These are phyloP conservation scores for Aphis gossypii DNA, from an alignment of 1,140 invertebrate genomes.

Conservation along the genomic window DNA sequence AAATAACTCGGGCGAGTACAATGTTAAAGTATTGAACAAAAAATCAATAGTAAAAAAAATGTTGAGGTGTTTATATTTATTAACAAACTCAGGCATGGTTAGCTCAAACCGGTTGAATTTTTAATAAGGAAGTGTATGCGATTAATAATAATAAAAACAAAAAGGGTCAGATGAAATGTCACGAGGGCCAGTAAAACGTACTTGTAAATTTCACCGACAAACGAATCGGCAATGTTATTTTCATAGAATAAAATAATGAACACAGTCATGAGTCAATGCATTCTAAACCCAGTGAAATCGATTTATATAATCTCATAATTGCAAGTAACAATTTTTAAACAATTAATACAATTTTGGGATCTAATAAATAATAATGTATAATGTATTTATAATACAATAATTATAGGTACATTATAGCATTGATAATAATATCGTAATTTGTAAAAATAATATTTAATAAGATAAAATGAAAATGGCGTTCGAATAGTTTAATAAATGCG, in stretches of 20 bases:
- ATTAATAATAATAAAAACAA: background rate
- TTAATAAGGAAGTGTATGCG: conserved; percentile 38
- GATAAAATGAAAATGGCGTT: background rate
- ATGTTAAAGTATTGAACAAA: no score
- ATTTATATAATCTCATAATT: background rate
- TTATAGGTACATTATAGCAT: background rate
- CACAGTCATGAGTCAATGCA: background rate
- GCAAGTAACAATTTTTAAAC: no score
- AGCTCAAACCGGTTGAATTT: background rate
- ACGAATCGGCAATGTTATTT: background rate
- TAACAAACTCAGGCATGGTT: background rate
- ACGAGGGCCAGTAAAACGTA: background rate
- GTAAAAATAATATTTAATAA: background rate
- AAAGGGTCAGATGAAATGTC: background rate
- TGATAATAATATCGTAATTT: background rate
- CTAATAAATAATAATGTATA: background rate
- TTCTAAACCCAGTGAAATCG: background rate
- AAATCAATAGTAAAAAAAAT: background rate
- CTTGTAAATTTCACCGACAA: background rate
- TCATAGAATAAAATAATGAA: no score
- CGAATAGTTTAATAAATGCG: background rate
- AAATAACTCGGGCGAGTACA: no score
- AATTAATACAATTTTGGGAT: background rate
- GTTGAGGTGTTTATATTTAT: background rate
- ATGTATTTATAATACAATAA: background rate